A percentile compares a stretch with the other conserved stretches of the same genome.
These are phyloP conservation scores for Drosophila trichaetosa DNA, from an alignment of 2,888 invertebrate genomes.

Conservation along the genomic window DNA sequence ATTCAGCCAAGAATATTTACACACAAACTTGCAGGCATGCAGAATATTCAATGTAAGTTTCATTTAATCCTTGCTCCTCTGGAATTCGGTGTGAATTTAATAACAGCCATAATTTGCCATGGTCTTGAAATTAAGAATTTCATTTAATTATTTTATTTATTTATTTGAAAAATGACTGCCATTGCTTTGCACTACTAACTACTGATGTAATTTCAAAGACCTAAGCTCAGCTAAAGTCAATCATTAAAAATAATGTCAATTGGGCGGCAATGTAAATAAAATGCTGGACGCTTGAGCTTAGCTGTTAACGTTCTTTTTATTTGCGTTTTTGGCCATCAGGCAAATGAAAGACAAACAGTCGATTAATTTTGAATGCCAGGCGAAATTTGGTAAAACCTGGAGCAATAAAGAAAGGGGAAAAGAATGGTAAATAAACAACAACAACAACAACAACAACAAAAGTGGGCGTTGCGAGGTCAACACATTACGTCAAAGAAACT, in stretches of 20 bases:
- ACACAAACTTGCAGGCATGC: constrained; percentile 10
- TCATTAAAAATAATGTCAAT: constrained; percentile 35
- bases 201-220: background rate
- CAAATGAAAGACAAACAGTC: constrained; percentile 52
- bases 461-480: constrained; percentile 32
- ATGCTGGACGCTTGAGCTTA: constrained; percentile 4
- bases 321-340: background rate
- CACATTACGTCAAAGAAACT: constrained; percentile 25
- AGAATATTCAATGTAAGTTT: constrained; percentile 28
- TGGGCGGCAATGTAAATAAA: constrained; percentile 23
- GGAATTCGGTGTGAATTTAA: background rate
- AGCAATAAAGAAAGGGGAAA: constrained; percentile 2
- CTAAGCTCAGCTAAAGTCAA: constrained; percentile 20
- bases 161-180: background rate
- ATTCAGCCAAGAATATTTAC: constrained; percentile 36
- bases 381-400: constrained; percentile 33
- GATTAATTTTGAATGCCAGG: constrained; percentile 58
- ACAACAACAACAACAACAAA: background rate
- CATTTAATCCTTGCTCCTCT: background rate
- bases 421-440: constrained; percentile 36
- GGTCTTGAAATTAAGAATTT: background rate
- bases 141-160: background rate
- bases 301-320: constrained; percentile 1
- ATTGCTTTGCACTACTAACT: background rate
- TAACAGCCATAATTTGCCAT: background rate